Conservation (phyloP, 2,113 vertebrate genomes). For the Ahaetulla prasina region DNA sequence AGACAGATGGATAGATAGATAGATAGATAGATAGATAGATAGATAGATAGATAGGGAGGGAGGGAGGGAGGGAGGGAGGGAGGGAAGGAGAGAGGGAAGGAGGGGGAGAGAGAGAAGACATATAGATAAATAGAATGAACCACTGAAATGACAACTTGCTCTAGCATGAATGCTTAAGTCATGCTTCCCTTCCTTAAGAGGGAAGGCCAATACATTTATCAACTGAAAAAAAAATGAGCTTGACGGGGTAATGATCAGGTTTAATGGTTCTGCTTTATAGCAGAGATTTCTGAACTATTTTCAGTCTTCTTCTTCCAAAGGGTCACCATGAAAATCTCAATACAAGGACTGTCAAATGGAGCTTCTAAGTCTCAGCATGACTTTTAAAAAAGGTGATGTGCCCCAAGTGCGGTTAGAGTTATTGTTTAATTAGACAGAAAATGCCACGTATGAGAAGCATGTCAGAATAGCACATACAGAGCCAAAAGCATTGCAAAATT, state of each 20-base stretch:
- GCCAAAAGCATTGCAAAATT: slow-evolving; percentile 15
- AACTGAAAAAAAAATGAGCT: slow-evolving; percentile 1
- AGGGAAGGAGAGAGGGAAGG: too few relatives aligned
- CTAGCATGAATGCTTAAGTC: neutral
- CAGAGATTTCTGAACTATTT: slow-evolving; percentile 27
- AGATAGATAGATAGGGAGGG: too few relatives aligned
- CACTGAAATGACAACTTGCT: neutral
- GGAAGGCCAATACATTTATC: slow-evolving; percentile 28
- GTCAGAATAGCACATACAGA: neutral
- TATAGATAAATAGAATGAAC: neutral
- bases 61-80: too few relatives aligned
- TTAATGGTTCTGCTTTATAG: slow-evolving; percentile 43
- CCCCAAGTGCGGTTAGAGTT: slow-evolving; percentile 29
- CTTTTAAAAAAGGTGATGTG: slow-evolving; percentile 21
- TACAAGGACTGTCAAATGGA: neutral
- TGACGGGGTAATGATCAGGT: neutral
- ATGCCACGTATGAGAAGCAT: slow-evolving; percentile 30
- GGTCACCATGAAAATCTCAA: slow-evolving; percentile 9
- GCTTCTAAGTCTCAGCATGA: slow-evolving; percentile 15
- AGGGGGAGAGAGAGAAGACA: neutral
- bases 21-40: too few relatives aligned
- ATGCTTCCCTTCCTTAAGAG: too few relatives aligned
- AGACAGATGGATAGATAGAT: too few relatives aligned
- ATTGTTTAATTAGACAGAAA: slow-evolving; percentile 57
- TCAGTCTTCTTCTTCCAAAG: slow-evolving; percentile 6